Base-by-base conservation (phyloP, 1,140 invertebrate species). In the Pseudachorutes palmiensis region DNA sequence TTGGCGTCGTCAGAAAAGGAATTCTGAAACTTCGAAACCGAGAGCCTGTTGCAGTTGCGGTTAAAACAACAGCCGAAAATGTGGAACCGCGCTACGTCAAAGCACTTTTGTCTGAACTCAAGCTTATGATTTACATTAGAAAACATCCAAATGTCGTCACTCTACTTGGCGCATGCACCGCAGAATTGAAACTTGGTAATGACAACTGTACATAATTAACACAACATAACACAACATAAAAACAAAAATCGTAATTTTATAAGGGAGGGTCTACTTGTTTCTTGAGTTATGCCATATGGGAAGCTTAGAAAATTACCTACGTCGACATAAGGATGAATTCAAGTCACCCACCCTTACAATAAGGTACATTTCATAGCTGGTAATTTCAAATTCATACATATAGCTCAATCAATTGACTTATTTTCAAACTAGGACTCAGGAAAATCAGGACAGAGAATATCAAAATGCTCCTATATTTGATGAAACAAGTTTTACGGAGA, bases 201-300 rank as follows among this genome's bases (percentile, higher is more conserved):
- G 14, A 22, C 51, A 16, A 12, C 12, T 9, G 12, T 16, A 55
- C 5, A 9, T 26, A 5, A 55, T 16, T 55, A 14, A 14, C 24
- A 5, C 24, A 55, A 55, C 51, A 55, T 26, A 22, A 12, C 9
- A 24, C 51, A 55, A 19, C 5, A 14, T 5, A 55, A 55, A 55
- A 26, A 55, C 5, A 12, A 16, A 14, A 26, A 16, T 22, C 9
- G 24, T 14, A 24, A 55, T 5, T 55, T 12, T 16, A 55, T 55
- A 16, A 64, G 62, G 5, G 2, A 48, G 48, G 2, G 29, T 64
- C 1, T 51, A 16, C 32, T 3, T 64, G 45, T 64, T 64, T 51
- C 26, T 64, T 5, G 62, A 64, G 45, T 64, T 64, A 3, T 64
- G 62, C 26, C 12, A 5, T 1, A 28, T 64, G 16, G 62, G 62